These are phyloP conservation scores for Ibidorhyncha struthersii DNA, from an alignment of 2,113 vertebrate species.

Conservation along the genomic window DNA sequence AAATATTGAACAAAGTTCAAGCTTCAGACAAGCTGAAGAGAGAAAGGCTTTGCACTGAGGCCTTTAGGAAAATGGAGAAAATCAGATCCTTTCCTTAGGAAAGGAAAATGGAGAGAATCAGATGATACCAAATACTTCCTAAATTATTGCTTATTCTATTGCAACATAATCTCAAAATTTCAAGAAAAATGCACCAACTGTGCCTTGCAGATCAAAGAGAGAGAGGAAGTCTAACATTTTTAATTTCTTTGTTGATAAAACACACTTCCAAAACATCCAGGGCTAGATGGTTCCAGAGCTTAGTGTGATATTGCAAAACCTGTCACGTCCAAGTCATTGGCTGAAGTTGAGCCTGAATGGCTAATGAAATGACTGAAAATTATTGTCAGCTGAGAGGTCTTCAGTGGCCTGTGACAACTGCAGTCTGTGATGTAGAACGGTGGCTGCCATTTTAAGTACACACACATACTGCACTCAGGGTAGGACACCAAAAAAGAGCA, in stretches of 20 bases:
- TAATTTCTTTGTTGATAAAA: background rate
- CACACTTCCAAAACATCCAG: background rate
- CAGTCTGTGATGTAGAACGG: background rate
- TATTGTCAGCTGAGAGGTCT: background rate
- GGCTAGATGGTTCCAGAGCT: background rate
- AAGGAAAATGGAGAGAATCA: background rate
- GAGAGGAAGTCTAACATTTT: background rate
- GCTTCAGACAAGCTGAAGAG: background rate
- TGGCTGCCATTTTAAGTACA: background rate
- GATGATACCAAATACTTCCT: background rate
- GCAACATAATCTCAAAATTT: background rate
- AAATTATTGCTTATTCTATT: background rate
- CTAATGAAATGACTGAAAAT: conserved; percentile 27
- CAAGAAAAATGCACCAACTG: background rate
- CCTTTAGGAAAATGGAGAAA: background rate
- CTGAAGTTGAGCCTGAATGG: conserved; percentile 15
- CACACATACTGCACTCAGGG: background rate
- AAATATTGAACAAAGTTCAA: background rate
- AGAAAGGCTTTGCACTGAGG: background rate
- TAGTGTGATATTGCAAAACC: background rate
- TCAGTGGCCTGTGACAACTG: conserved; percentile 16
- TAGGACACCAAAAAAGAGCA: background rate
- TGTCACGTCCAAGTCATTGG: background rate
- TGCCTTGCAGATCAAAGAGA: background rate
- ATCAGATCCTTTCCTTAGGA: background rate